Conservation (phyloP, 23 tunicate genomes). For the Clavelina lepadiformis region DNA sequence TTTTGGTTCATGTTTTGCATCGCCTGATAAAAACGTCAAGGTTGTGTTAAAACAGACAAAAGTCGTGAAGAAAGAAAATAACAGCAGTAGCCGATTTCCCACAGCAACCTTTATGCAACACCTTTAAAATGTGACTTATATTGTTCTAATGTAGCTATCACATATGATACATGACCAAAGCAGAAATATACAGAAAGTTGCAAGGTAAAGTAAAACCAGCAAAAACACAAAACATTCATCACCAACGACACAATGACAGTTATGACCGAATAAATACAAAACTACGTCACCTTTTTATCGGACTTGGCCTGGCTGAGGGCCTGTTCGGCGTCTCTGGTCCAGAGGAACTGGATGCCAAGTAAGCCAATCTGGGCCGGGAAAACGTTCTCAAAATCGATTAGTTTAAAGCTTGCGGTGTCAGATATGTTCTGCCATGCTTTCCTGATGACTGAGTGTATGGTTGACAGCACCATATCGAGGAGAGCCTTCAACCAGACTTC, state of each 20-base stretch:
- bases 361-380: constrained; percentile 92
- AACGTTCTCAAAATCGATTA: constrained; percentile 89
- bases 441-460: constrained; percentile 80
- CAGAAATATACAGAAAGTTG: not conserved
- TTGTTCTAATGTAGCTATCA: not conserved
- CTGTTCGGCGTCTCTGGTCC: constrained; percentile 95
- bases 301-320: constrained; percentile 65
- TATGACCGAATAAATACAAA: not conserved
- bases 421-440: constrained; percentile 71
- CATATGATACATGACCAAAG: not conserved
- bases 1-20: constrained; percentile 83
- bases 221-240: not conserved
- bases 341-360: constrained; percentile 97
- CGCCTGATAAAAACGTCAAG: too few relatives aligned
- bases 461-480: constrained; percentile 55
- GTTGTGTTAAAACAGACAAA: too few relatives aligned
- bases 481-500: constrained; percentile 90
- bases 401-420: constrained; percentile 58
- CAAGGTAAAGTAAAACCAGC: not conserved
- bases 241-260: not conserved
- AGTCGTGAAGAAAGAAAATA: too few relatives aligned
- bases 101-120: too few relatives aligned
- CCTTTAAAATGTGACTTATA: too few relatives aligned
- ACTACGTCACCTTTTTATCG: constrained; percentile 78
- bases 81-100: too few relatives aligned